These are phyloP conservation scores for Aythya baeri DNA, from an alignment of 2,113 vertebrate species.

Conservation along the genomic window DNA sequence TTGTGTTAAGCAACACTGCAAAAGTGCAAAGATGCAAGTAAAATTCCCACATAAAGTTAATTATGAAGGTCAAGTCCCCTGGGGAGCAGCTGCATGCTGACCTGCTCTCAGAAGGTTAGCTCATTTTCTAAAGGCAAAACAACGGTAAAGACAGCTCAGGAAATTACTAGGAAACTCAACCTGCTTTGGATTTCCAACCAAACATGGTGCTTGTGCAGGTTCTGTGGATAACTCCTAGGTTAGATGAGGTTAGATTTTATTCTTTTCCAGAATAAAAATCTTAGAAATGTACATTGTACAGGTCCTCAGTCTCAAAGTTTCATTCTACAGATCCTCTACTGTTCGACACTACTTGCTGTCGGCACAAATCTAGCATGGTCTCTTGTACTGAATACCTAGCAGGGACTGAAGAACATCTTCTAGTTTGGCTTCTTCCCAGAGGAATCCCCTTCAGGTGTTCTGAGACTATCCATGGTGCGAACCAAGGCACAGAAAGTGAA, in stretches of 20 bases:
- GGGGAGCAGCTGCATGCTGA: background rate
- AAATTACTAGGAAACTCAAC: background rate
- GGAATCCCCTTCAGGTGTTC: background rate
- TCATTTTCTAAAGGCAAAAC: background rate
- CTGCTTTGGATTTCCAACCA: background rate
- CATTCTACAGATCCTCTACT: background rate
- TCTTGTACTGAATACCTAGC: background rate
- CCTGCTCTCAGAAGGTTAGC: fast-evolving
- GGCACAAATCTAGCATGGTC: background rate
- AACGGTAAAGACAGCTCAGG: background rate
- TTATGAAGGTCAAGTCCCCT: background rate
- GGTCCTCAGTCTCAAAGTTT: background rate
- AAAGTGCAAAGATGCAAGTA: background rate
- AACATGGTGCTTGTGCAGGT: background rate
- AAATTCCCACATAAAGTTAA: background rate
- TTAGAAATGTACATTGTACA: fast-evolving
- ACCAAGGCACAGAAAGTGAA: background rate
- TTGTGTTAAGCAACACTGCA: background rate
- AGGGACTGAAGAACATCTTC: background rate
- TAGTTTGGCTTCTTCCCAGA: background rate
- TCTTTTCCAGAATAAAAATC: background rate
- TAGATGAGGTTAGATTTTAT: background rate
- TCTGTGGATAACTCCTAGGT: background rate
- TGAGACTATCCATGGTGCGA: background rate
- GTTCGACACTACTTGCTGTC: background rate